Evolutionary conservation across 2,113 vertebrate species (phyloP), one percentile per base, ranked within the genome.

Genomic region (Chinchilla lanigera): DNA sequence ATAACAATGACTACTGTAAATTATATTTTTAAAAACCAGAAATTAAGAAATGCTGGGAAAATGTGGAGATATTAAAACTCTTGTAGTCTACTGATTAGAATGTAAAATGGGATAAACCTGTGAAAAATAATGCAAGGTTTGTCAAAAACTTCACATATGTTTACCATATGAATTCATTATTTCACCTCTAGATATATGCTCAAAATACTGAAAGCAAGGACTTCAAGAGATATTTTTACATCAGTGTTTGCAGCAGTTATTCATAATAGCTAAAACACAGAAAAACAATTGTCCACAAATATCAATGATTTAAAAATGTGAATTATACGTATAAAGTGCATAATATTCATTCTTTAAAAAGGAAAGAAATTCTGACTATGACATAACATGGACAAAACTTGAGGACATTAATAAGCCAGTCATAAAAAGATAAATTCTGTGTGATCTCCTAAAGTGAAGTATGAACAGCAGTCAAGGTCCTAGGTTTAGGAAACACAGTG

Each of bases 41-140:
- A 93, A 71, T 2, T n/a, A 73, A 83, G n/a, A 77, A 86, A 0
- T 60, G n/a, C 44, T 85, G 24, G 26, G 54, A 30, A 50, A 41
- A 47, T 14, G 11, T 35, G 6, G 50, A 92, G n/a, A 69, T 41
- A 41, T 26, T 20, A 14, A 11, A 60, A 67, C 4, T 0, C 3
- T 20, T 61, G 3, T 12, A 47, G 13, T 35, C 12, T 12, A 0
- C 2, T n/a, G 12, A 0, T 86, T 11, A 20, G n/a, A 56, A 38
- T 63, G 35, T 5, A 58, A 86, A 84, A 56, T 65, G 17, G 4
- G 47, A 61, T 33, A 73, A 28, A 56, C 33, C 44, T 69, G 24
- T 56, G 6, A 17, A 54, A 58, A 90, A 80, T 17, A 20, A 30
- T 47, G 17, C 22, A 60, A 13, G n/a, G 26, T 5, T 77, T 2